Conservation (phyloP, 2,797 vertebrate species). For the Erethizon dorsatum region DNA sequence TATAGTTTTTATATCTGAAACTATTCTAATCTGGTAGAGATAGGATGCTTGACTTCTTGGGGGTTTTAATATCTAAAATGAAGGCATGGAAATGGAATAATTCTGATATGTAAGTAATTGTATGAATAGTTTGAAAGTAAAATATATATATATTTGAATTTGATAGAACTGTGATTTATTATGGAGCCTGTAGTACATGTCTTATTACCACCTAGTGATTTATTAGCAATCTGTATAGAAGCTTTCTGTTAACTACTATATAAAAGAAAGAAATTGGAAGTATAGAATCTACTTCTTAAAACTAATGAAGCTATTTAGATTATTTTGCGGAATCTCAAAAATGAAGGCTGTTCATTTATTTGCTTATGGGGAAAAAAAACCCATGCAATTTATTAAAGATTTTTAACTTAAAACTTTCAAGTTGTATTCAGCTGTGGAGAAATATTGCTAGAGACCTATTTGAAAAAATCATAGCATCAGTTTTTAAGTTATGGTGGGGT, state of each 20-base stretch:
- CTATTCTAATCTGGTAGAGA: neutral
- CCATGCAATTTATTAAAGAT: neutral
- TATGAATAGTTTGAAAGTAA: neutral
- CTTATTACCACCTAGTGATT: neutral
- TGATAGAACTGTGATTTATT: slow-evolving; percentile 2
- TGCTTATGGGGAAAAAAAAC: neutral
- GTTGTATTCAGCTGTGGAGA: neutral
- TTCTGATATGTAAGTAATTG: neutral
- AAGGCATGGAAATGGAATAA: neutral
- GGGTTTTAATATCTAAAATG: neutral
- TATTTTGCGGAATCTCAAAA: slow-evolving; percentile 24
- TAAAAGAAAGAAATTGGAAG: neutral
- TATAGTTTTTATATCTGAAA: neutral
- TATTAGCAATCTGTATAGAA: neutral
- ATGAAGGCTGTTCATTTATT: neutral
- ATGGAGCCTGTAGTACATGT: neutral
- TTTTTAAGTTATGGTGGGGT: neutral
- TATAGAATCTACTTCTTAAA: slow-evolving; percentile 5
- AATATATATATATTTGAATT: neutral
- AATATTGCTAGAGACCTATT: slow-evolving; percentile 24
- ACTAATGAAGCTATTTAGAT: slow-evolving; percentile 29
- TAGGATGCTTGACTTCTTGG: neutral
- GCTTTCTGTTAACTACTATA: neutral
- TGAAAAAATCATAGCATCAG: neutral
- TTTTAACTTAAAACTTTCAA: slow-evolving; percentile 36